Evolutionary conservation across 1,140 invertebrate genomes (phyloP).

Genomic region (Neoseiulus cucumeris): DNA sequence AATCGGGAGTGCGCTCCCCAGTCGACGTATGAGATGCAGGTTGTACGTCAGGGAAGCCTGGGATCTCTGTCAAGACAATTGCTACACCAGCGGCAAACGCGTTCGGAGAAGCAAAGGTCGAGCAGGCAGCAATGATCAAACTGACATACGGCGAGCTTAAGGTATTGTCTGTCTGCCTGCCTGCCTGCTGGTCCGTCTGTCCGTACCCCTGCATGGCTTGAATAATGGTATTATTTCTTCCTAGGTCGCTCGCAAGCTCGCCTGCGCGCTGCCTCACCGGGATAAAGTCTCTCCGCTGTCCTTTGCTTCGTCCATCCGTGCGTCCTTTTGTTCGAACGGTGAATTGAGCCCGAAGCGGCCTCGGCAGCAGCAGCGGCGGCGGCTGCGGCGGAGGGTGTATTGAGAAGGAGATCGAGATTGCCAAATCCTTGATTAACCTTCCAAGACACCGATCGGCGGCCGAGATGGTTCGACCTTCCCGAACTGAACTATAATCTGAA

Average conservation of each 20-base stretch:
- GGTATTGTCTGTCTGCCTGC: not conserved
- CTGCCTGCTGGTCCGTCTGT: too few relatives aligned
- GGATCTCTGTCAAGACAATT: too few relatives aligned
- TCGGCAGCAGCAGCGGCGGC: not conserved
- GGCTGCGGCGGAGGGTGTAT: not conserved
- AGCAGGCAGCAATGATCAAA: not conserved
- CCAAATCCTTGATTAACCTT: slow-evolving; percentile 11
- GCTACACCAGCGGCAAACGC: too few relatives aligned
- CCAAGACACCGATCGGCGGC: not conserved
- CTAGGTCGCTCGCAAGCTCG: not conserved
- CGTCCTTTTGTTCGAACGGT: not conserved
- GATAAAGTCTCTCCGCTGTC: not conserved
- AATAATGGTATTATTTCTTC: slow-evolving; percentile 11
- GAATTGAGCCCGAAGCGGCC: not conserved
- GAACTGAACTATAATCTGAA: too few relatives aligned
- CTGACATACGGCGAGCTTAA: not conserved
- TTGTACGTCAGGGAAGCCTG: too few relatives aligned
- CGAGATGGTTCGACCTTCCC: not conserved
- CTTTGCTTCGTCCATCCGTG: not conserved
- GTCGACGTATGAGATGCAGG: too few relatives aligned
- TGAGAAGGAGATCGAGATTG: not conserved
- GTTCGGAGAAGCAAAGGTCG: not conserved
- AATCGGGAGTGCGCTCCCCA: too few relatives aligned
- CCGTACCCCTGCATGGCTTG: not conserved
- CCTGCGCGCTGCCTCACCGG: not conserved